Conservation (phyloP, 2,113 vertebrate species). For the Semicossyphus pulcher region DNA sequence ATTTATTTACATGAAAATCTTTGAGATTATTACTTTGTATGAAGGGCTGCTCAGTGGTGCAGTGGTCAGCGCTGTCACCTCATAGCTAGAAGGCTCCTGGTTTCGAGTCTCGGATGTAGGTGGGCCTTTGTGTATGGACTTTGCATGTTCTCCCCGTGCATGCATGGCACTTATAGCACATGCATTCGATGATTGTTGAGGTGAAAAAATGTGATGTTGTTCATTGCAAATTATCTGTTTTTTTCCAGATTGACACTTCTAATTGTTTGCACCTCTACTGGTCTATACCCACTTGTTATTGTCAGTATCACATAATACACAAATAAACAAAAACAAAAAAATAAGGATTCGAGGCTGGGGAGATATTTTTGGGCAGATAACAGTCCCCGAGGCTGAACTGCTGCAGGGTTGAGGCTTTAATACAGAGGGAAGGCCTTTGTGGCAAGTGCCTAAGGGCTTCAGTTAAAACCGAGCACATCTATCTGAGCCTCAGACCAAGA, state of each 20-base stretch:
- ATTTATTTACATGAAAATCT: no score
- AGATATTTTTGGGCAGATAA: constrained; percentile 8
- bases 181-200: no score
- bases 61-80: no score
- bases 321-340: background rate
- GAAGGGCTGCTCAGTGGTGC: no score
- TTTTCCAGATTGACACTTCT: background rate
- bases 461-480: constrained; percentile 28
- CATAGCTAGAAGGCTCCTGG: no score
- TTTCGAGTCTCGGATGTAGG: no score
- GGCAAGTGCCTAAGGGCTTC: constrained; percentile 13
- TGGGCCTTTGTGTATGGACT: no score
- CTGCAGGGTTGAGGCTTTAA: constrained; percentile 23
- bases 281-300: background rate
- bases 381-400: constrained; percentile 21
- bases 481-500: constrained; percentile 11
- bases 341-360: background rate
- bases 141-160: no score
- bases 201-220: no score
- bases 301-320: background rate
- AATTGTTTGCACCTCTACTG: background rate
- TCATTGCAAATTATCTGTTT: background rate
- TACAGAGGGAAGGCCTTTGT: constrained; percentile 23
- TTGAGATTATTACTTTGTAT: no score
- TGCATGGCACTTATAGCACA: no score